phyloP scores from a whole-genome alignment of 2,888 invertebrate genomes.

The Caenorhabditis imperialis region DNA sequence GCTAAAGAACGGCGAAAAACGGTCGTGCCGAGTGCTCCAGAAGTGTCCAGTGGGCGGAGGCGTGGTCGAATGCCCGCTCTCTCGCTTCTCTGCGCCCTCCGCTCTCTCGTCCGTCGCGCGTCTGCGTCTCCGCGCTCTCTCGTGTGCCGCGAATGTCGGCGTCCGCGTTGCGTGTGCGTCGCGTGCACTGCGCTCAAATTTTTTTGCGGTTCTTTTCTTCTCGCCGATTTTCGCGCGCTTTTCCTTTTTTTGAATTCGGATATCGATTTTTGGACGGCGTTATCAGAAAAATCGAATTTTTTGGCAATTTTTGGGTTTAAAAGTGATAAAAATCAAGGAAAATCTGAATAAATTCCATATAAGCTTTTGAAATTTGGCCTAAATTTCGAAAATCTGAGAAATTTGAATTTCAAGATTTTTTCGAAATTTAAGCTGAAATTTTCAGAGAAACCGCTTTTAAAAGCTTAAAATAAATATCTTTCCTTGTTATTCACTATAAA shows the following conservation, averaged over 20 bases:
- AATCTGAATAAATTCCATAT: neutral
- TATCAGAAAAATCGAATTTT: neutral
- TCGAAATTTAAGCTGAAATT: too few relatives aligned
- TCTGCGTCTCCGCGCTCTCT: conserved; percentile 26
- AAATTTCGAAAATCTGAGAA: too few relatives aligned
- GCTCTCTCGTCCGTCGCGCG: neutral
- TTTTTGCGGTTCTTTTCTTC: conserved; percentile 12
- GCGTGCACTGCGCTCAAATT: conserved; percentile 28
- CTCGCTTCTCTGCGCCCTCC: conserved; percentile 37
- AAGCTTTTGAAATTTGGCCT: neutral
- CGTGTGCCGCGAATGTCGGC: conserved; percentile 7
- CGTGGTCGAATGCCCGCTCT: conserved; percentile 19
- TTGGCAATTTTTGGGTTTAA: neutral
- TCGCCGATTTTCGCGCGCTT: conserved; percentile 24
- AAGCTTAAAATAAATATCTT: too few relatives aligned
- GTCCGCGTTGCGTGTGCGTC: conserved; percentile 43
- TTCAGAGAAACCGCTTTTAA: too few relatives aligned
- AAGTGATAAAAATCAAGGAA: too few relatives aligned
- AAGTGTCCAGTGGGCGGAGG: neutral
- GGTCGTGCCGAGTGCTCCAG: neutral
- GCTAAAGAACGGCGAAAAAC: neutral
- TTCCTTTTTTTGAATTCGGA: conserved; percentile 17
- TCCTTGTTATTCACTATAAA: too few relatives aligned
- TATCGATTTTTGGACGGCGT: conserved; percentile 33
- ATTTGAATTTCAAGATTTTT: too few relatives aligned